Evolutionary conservation across 2,888 invertebrate species (phyloP).

Genomic region (Watsonalla cultraria): DNA sequence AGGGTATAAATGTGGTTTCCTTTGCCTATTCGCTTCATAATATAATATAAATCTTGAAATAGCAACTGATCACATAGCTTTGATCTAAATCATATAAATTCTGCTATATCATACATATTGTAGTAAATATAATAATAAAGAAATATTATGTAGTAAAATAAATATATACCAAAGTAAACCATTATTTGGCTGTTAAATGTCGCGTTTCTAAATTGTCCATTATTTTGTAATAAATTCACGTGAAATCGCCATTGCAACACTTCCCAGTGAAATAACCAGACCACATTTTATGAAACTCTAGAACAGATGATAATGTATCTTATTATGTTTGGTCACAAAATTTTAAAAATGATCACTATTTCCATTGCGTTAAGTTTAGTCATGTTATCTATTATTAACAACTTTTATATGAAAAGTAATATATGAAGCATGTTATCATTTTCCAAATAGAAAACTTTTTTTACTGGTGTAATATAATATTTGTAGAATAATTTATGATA

Average conservation of each 20-base stretch:
- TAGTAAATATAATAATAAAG: slow-evolving; percentile 28
- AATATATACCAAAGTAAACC: slow-evolving; percentile 47
- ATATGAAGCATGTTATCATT: slow-evolving; percentile 19
- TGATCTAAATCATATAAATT: background rate
- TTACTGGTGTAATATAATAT: background rate
- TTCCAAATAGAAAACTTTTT: slow-evolving; percentile 5
- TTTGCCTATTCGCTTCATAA: too few relatives aligned
- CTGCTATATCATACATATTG: slow-evolving; percentile 18
- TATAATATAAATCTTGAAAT: background rate
- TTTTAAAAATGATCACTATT: slow-evolving; percentile 20
- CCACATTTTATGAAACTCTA: too few relatives aligned
- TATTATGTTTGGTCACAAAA: slow-evolving; percentile 11
- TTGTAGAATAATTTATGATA: too few relatives aligned
- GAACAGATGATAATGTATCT: too few relatives aligned
- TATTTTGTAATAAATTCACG: background rate
- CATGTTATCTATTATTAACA: slow-evolving; percentile 18
- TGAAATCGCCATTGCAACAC: too few relatives aligned
- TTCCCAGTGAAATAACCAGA: too few relatives aligned
- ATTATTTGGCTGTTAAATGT: slow-evolving; percentile 43
- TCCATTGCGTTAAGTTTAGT: slow-evolving; percentile 11
- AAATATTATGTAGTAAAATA: slow-evolving; percentile 34
- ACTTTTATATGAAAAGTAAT: too few relatives aligned
- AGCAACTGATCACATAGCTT: background rate
- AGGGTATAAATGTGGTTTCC: background rate
- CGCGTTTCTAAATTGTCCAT: slow-evolving; percentile 36